phyloP scores from a whole-genome alignment of 2,888 invertebrate genomes.

The Uloborus plumipes region DNA sequence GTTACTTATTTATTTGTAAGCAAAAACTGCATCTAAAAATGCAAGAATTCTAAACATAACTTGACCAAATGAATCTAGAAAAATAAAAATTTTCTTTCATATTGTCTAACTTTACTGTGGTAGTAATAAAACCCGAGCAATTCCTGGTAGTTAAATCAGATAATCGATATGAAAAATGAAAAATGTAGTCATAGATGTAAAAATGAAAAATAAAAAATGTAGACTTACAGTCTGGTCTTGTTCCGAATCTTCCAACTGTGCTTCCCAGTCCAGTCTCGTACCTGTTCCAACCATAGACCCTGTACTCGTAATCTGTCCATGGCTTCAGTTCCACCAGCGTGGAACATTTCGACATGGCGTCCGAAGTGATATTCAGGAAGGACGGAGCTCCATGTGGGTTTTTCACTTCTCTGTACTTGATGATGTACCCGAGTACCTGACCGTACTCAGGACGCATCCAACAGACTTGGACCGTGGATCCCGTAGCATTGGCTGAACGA shows the following conservation, averaged over 20 bases:
- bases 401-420: conserved; percentile 56
- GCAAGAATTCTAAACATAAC: too few species aligned
- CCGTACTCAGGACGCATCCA: conserved; percentile 57
- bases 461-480: conserved; percentile 56
- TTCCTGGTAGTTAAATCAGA: too few species aligned
- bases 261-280: conserved; percentile 64
- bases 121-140: too few species aligned
- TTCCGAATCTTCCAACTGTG: conserved; percentile 62
- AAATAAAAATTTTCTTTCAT: too few species aligned
- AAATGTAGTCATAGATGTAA: too few species aligned
- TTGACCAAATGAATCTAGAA: too few species aligned
- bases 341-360: conserved; percentile 56
- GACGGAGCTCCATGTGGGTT: conserved; percentile 53
- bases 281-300: conserved; percentile 65
- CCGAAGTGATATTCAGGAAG: conserved; percentile 54
- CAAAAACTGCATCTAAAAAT: too few species aligned
- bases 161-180: too few species aligned
- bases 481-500: conserved; percentile 49
- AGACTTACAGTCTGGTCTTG: conserved; percentile 63
- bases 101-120: too few species aligned
- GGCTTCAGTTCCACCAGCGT: conserved; percentile 57
- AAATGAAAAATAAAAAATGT: too few species aligned
- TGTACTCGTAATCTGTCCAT: conserved; percentile 65
- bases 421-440: conserved; percentile 57
- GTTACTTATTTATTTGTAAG: too few species aligned